Evolutionary conservation across 2,888 invertebrate genomes (phyloP).

Genomic region (Chrysolina haemoptera): DNA sequence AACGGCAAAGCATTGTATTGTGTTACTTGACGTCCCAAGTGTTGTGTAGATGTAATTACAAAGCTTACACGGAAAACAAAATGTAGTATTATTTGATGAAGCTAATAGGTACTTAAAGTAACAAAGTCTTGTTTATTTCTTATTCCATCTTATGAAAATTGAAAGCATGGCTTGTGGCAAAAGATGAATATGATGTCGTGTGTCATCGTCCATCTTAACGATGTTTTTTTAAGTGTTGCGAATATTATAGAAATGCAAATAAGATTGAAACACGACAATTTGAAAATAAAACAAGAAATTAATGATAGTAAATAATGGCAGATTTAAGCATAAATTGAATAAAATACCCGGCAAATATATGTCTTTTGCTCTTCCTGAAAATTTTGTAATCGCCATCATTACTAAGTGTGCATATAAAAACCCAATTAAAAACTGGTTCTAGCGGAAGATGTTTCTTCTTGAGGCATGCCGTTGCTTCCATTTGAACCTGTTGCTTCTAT

Average conservation of each 20-base stretch:
- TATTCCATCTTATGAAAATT: not conserved
- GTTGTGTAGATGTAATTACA: no score
- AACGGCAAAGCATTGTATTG: no score
- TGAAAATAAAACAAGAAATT: slow-evolving; percentile 14
- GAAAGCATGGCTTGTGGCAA: not conserved
- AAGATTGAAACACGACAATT: slow-evolving; percentile 11
- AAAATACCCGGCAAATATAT: not conserved
- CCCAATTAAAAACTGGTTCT: slow-evolving; percentile 22
- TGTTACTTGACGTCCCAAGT: no score
- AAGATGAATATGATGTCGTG: not conserved
- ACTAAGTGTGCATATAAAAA: slow-evolving; percentile 15
- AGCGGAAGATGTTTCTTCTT: slow-evolving; percentile 21
- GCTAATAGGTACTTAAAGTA: no score
- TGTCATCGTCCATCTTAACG: not conserved
- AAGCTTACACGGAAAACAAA: no score
- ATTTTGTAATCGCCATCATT: slow-evolving; percentile 16
- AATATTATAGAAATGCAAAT: slow-evolving; percentile 18
- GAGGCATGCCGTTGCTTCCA: not conserved
- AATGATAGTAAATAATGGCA: slow-evolving; percentile 15
- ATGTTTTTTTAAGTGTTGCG: not conserved
- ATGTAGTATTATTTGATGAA: no score
- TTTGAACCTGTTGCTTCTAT: slow-evolving; percentile 12
- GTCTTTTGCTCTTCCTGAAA: slow-evolving; percentile 19
- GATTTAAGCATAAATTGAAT: slow-evolving; percentile 12
- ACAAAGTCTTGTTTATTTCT: not conserved